These are phyloP conservation scores for Drosophila mayaguana DNA, from an alignment of 2,888 invertebrate species.

Conservation along the genomic window DNA sequence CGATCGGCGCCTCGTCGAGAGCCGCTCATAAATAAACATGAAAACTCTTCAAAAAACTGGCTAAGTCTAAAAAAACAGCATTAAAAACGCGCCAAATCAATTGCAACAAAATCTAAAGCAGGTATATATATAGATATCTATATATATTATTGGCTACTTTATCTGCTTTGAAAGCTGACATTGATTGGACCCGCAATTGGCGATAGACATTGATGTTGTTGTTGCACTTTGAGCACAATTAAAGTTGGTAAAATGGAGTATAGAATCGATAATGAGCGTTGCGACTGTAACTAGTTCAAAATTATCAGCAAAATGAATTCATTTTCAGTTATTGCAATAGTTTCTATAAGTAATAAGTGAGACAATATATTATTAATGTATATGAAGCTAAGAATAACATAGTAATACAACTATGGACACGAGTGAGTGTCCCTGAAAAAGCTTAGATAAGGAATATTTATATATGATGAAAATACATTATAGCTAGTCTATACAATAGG, in stretches of 20 bases:
- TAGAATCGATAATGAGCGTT: background rate
- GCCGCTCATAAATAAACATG: slow-evolving; percentile 72
- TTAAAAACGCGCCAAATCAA: slow-evolving; percentile 54
- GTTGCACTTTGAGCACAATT: background rate
- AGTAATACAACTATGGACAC: too few relatives aligned
- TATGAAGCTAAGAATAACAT: too few relatives aligned
- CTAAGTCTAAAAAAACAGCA: slow-evolving; percentile 67
- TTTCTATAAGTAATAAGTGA: too few relatives aligned
- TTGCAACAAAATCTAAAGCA: slow-evolving; percentile 32
- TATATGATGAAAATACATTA: too few relatives aligned
- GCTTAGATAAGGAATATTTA: too few relatives aligned
- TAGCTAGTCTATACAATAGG: too few relatives aligned
- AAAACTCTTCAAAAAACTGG: slow-evolving; percentile 62
- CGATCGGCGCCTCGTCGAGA: slow-evolving; percentile 16
- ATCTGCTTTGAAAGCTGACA: slow-evolving; percentile 80
- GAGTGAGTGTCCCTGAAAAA: too few relatives aligned
- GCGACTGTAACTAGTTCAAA: background rate
- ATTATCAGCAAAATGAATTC: background rate
- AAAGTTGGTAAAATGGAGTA: background rate
- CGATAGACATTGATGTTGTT: slow-evolving; percentile 32
- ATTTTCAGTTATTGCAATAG: too few relatives aligned
- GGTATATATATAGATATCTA: background rate
- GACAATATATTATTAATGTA: too few relatives aligned
- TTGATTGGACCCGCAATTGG: slow-evolving; percentile 80
- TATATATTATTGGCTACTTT: slow-evolving; percentile 69